These are phyloP conservation scores for Polymixis lichenea DNA, from an alignment of 2,888 invertebrate species.

Conservation along the genomic window DNA sequence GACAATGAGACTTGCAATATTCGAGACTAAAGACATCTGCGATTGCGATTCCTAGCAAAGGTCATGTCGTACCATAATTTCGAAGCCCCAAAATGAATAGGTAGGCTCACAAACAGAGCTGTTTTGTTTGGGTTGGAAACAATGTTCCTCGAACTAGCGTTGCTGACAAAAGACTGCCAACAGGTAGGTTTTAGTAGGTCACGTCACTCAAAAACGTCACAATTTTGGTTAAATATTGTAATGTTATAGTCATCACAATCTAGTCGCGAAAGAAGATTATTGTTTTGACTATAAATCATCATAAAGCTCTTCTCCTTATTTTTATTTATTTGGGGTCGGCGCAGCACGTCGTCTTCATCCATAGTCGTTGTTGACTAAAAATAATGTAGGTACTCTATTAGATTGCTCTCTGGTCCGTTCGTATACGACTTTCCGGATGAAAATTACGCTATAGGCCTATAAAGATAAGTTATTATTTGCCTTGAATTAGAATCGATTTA, in stretches of 20 bases:
- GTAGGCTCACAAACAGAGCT: conserved; percentile 14
- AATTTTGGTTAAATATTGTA: conserved; percentile 10
- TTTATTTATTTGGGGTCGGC: background rate
- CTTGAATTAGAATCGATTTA: background rate
- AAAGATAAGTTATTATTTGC: background rate
- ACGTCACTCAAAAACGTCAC: conserved; percentile 12
- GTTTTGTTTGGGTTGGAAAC: conserved; percentile 33
- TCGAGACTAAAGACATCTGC: conserved; percentile 3
- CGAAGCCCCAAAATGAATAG: conserved; percentile 26
- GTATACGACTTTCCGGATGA: background rate
- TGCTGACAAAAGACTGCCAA: conserved; percentile 26
- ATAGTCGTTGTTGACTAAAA: background rate
- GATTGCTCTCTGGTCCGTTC: too few species aligned
- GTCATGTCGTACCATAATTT: conserved; percentile 7
- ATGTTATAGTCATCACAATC: background rate
- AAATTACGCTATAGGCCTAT: background rate
- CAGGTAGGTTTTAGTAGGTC: conserved; percentile 32
- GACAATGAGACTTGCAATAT: background rate
- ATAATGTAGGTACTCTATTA: background rate
- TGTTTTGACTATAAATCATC: background rate
- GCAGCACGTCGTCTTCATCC: background rate
- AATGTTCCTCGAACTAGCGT: conserved; percentile 20
- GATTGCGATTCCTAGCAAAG: conserved; percentile 4
- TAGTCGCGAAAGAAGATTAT: background rate
- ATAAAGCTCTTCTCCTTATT: background rate